Evolutionary conservation across 2,113 vertebrate genomes (phyloP).

Genomic region (Parotia lawesii): DNA sequence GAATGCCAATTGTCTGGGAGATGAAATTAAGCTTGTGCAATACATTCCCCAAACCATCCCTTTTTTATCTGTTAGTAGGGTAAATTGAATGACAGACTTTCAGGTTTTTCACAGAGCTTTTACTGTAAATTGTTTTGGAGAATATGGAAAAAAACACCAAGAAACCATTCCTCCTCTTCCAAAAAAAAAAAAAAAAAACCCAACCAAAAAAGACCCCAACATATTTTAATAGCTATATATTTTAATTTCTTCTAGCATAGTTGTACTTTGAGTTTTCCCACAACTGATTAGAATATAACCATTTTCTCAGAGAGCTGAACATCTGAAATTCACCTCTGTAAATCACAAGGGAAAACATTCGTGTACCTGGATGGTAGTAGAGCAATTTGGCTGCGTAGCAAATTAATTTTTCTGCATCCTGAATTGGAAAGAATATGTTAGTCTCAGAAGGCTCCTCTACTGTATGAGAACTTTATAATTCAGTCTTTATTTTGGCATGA

Average conservation of each 20-base stretch:
- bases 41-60: not conserved
- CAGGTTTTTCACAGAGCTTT: not conserved
- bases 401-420: not conserved
- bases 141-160: not conserved
- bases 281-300: not conserved
- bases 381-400: not conserved
- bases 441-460: not conserved
- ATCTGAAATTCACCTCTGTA: not conserved
- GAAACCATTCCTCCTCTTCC: not conserved
- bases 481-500: not conserved
- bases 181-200: not conserved
- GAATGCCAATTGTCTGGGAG: not conserved
- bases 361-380: not conserved
- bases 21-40: not conserved
- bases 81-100: not conserved
- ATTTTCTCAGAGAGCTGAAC: not conserved
- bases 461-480: not conserved
- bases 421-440: not conserved
- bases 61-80: not conserved
- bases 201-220: too few relatives aligned
- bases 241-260: not conserved
- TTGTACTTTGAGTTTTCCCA: not conserved
- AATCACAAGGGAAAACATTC: not conserved
- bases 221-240: not conserved
- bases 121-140: not conserved